Evolutionary conservation across 2,113 vertebrate species (phyloP).

Genomic region (Tyrannus savana): DNA sequence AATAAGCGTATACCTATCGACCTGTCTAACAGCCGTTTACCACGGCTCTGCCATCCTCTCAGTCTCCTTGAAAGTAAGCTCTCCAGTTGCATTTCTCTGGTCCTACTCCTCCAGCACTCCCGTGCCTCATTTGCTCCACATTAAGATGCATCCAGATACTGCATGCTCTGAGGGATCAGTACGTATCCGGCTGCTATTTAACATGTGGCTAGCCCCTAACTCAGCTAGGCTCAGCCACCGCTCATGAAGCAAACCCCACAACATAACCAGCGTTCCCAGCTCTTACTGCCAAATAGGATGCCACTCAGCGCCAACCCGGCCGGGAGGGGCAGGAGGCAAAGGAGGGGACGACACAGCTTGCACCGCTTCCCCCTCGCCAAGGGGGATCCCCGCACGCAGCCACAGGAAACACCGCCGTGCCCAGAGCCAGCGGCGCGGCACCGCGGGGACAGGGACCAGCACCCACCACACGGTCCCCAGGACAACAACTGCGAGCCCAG

Average conservation of each 20-base stretch:
- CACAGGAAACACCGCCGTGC: neutral
- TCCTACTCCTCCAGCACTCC: neutral
- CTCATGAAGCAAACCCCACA: neutral
- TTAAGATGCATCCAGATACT: neutral
- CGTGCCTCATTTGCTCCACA: neutral
- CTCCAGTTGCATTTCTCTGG: neutral
- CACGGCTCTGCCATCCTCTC: neutral
- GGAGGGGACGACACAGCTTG: neutral
- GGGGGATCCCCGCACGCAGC: neutral
- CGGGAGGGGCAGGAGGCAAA: neutral
- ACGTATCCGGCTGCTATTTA: neutral
- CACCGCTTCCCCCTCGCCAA: neutral
- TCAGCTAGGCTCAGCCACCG: neutral
- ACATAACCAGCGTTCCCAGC: neutral
- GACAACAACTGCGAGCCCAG: neutral
- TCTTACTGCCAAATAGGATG: neutral
- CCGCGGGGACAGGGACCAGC: neutral
- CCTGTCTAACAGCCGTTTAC: neutral
- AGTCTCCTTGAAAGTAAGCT: neutral
- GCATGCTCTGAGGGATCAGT: neutral
- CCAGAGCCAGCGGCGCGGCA: neutral
- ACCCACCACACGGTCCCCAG: neutral
- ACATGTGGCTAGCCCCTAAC: neutral
- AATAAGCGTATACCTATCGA: accelerated
- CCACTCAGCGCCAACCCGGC: neutral